Evolutionary conservation across 2,888 invertebrate species (phyloP).

Genomic region (Himalopsyche tibetana): DNA sequence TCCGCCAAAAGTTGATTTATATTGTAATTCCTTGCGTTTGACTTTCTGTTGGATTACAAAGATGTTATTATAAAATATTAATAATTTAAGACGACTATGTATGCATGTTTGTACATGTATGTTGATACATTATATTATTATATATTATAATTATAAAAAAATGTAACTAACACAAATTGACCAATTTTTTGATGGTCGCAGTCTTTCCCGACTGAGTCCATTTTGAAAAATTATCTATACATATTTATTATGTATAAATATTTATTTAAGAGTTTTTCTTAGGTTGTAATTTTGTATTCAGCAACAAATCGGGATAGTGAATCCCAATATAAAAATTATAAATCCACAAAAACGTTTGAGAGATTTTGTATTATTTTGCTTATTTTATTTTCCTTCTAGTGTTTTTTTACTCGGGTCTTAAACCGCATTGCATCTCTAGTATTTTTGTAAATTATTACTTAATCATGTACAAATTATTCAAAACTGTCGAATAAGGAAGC

Average conservation of each 20-base stretch:
- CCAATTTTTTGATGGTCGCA: conserved; percentile 58
- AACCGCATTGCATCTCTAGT: neutral
- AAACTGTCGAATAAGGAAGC: neutral
- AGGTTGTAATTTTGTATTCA: conserved; percentile 53
- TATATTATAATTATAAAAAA: conserved; percentile 36
- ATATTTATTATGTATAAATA: conserved; percentile 51
- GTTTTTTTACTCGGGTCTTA: neutral
- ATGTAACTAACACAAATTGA: conserved; percentile 53
- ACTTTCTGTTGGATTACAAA: conserved; percentile 18
- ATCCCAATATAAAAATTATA: conserved; percentile 28
- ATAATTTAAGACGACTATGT: conserved; percentile 29
- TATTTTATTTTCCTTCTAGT: conserved; percentile 1
- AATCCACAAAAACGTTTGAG: conserved; percentile 48
- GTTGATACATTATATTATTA: conserved; percentile 33
- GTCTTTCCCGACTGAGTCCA: conserved; percentile 44
- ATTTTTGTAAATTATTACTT: conserved; percentile 3
- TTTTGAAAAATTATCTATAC: conserved; percentile 56
- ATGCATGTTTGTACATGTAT: conserved; percentile 29
- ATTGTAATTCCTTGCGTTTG: conserved; percentile 15
- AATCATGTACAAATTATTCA: neutral
- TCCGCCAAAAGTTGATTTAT: conserved; percentile 29
- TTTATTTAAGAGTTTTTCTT: conserved; percentile 54
- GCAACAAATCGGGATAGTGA: conserved; percentile 41
- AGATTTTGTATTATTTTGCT: conserved; percentile 44
- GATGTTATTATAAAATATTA: conserved; percentile 40